Conservation (phyloP, 2,113 vertebrate genomes). For the Eptesicus fuscus region DNA sequence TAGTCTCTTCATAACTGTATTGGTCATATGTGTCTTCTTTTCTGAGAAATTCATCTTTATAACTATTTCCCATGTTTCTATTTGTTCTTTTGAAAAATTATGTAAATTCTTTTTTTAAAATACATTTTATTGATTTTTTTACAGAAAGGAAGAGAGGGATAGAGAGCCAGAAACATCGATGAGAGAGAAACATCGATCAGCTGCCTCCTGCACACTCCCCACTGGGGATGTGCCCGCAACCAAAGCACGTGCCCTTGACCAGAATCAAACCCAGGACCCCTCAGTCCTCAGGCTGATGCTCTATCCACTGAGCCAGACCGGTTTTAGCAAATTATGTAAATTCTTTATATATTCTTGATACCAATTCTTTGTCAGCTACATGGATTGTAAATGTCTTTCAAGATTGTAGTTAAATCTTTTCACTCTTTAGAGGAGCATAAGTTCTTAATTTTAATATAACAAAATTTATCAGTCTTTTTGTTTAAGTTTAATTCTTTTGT, state of each 20-base stretch:
- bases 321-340: too few relatives aligned
- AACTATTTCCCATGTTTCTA: neutral
- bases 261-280: too few relatives aligned
- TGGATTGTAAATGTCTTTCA: neutral
- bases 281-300: too few relatives aligned
- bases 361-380: neutral
- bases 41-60: neutral
- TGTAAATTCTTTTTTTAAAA: neutral
- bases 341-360: neutral
- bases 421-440: neutral
- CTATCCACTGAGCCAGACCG: too few relatives aligned
- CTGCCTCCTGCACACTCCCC: too few relatives aligned
- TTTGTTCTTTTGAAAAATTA: neutral
- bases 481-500: neutral
- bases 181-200: too few relatives aligned
- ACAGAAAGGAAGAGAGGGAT: too few relatives aligned
- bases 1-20: neutral
- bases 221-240: too few relatives aligned
- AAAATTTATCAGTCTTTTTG: neutral
- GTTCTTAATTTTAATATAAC: neutral
- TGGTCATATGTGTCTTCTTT: neutral
- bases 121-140: too few relatives aligned
- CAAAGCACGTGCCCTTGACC: too few relatives aligned
- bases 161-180: too few relatives aligned
- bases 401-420: neutral